Conservation (phyloP, 2,888 invertebrate species). For the Eupithecia tripunctaria region DNA sequence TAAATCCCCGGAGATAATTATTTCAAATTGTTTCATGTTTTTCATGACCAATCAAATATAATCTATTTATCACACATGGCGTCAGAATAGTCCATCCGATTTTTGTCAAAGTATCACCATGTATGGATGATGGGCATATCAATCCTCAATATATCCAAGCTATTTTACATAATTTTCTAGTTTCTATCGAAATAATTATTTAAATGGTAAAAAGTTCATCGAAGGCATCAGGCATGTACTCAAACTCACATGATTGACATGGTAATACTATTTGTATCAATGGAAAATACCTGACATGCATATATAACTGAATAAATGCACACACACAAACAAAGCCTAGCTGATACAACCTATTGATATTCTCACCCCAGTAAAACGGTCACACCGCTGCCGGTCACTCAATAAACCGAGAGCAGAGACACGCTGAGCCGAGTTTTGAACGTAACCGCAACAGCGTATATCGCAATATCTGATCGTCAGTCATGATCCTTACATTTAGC, state of each 20-base stretch:
- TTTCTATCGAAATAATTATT: no score
- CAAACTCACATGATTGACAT: background rate
- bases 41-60: no score
- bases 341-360: conserved; percentile 2
- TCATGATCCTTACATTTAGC: conserved; percentile 19
- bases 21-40: no score
- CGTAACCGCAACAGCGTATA: conserved; percentile 7
- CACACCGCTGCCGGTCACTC: background rate
- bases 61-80: no score
- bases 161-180: no score
- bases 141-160: no score
- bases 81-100: no score
- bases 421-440: background rate
- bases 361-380: background rate
- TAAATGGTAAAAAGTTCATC: no score
- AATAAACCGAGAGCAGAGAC: conserved; percentile 2
- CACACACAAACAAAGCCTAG: background rate
- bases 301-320: background rate
- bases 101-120: no score
- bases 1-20: no score
- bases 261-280: background rate
- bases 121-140: no score
- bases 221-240: background rate
- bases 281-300: background rate
- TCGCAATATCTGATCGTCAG: conserved; percentile 23